phyloP scores from a whole-genome alignment of 2,113 vertebrate genomes.

The Xyliphius kryptos region DNA sequence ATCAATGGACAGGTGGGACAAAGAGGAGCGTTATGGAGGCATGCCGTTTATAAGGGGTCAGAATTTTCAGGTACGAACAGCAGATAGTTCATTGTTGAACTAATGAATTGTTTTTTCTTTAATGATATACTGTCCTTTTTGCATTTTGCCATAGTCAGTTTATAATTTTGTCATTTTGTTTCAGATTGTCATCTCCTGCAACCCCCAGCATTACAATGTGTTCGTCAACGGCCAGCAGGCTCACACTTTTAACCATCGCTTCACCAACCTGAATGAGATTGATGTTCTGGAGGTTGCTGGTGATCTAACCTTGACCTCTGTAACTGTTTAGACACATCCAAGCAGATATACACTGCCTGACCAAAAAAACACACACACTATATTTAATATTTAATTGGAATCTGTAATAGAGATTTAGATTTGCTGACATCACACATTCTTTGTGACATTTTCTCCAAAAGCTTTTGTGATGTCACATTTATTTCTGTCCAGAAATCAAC shows the following conservation, averaged over 20 bases:
- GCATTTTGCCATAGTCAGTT: too few species aligned
- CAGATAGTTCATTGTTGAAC: neutral
- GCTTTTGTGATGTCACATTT: too few species aligned
- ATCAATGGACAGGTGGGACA: constrained; percentile 39
- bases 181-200: constrained; percentile 61
- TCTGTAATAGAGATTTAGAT: too few species aligned
- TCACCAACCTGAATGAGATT: constrained; percentile 39
- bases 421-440: too few species aligned
- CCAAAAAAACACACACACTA: too few species aligned
- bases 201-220: constrained; percentile 51
- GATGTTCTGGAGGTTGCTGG: constrained; percentile 54
- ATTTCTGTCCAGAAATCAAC: too few species aligned
- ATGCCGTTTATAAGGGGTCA: constrained; percentile 52
- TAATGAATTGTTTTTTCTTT: too few species aligned
- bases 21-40: constrained; percentile 41
- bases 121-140: too few species aligned
- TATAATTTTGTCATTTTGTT: constrained; percentile 19
- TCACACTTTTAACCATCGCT: constrained; percentile 53
- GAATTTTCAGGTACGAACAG: constrained; percentile 41
- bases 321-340: neutral
- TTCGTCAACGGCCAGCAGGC: constrained; percentile 55
- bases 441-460: too few species aligned
- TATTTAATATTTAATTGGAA: too few species aligned
- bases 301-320: constrained; percentile 53
- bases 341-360: too few species aligned